phyloP scores from a whole-genome alignment of 2,888 invertebrate genomes.

The Steromphala cineraria region DNA sequence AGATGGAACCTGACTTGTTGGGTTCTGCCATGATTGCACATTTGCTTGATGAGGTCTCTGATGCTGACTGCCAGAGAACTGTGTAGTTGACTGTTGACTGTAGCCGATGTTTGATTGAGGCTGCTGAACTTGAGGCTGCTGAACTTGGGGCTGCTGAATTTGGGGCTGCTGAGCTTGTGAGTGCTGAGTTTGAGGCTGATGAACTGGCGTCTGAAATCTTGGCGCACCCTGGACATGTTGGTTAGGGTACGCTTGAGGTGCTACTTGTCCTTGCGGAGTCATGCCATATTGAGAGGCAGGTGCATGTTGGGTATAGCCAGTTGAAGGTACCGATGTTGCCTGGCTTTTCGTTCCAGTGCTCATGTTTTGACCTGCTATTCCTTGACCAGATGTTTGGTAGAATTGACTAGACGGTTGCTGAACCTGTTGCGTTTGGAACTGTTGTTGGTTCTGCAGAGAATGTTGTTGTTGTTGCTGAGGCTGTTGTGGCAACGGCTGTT shows the following conservation, averaged over 20 bases:
- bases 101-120: neutral
- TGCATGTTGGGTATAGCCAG: neutral
- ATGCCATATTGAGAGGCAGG: neutral
- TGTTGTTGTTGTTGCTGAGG: neutral
- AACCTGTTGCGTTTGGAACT: neutral
- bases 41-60: constrained; percentile 21
- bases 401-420: neutral
- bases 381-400: constrained; percentile 2
- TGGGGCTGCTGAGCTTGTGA: neutral
- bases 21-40: constrained; percentile 9
- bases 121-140: neutral
- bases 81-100: neutral
- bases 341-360: neutral
- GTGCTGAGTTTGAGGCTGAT: neutral
- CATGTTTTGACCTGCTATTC: constrained; percentile 10
- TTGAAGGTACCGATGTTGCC: too few relatives aligned
- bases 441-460: neutral
- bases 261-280: too few relatives aligned
- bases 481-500: neutral
- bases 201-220: neutral
- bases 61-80: neutral
- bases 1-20: neutral
- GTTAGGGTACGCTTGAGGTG: neutral
- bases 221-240: neutral
- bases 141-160: too few relatives aligned